phyloP scores from a whole-genome alignment of 1,140 invertebrate genomes.

The Alviniconcha marisindica region DNA sequence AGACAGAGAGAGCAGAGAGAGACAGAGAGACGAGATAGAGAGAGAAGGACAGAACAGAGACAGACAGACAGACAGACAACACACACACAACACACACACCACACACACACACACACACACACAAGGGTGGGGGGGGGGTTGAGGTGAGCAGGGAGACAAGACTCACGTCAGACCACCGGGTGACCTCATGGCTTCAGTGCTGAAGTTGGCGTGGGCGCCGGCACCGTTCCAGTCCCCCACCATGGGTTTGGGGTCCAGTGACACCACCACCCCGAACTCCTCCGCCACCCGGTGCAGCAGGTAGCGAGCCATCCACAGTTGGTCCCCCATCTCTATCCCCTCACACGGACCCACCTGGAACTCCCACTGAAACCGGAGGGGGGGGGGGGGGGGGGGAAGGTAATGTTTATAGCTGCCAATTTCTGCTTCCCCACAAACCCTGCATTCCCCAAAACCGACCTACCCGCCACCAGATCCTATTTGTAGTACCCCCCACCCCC shows the following conservation, averaged over 20 bases:
- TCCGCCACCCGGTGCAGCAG: slow-evolving; percentile 91
- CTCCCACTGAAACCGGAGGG: slow-evolving; percentile 74
- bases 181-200: slow-evolving; percentile 90
- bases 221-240: slow-evolving; percentile 94
- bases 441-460: no score
- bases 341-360: slow-evolving; percentile 75
- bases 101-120: no score
- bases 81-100: no score
- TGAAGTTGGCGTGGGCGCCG: slow-evolving; percentile 92
- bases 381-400: no score
- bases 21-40: slow-evolving; percentile 4
- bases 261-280: slow-evolving; percentile 92
- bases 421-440: no score
- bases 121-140: no score
- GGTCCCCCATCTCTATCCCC: slow-evolving; percentile 89
- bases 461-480: no score
- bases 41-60: no score
- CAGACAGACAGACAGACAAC: no score
- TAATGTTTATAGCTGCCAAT: no score
- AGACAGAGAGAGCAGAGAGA: not conserved
- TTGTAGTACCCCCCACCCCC: no score
- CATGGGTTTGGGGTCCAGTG: slow-evolving; percentile 92
- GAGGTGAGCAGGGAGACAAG: no score
- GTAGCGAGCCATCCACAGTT: slow-evolving; percentile 92
- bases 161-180: slow-evolving; percentile 84